Base-by-base conservation (phyloP, 1,140 invertebrate genomes). In the Drosophila triauraria region DNA sequence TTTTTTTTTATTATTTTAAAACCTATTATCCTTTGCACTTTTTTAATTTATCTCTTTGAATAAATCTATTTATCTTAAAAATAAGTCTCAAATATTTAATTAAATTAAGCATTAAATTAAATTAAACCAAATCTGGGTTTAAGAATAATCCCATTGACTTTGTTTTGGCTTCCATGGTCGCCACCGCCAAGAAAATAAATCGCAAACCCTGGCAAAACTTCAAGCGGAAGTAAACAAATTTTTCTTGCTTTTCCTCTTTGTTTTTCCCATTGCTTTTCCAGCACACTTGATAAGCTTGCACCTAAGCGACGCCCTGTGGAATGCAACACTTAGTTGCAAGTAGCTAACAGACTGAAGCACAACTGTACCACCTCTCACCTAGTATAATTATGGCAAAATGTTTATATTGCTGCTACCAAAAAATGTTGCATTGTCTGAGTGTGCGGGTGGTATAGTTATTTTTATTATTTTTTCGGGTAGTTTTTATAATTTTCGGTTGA, bases 161-260 rank as follows among this genome's bases (percentile, higher is more conserved):
- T 60, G 56, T 70, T 75, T 57, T 75, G 42, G 42, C 27, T 61
- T 27, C 15, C 42, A 54, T 32, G 38, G 30, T 48, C 42, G 23
- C 25, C 51, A n/a, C 17, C 35, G 50, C 35, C n/a, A 17, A 50
- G 42, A 60, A 67, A 71, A 72, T 56, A 72, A 72, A 72, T 72
- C 46, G 30, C 67, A 30, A 71, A 60, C 53, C 69, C 71, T 71
- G 69, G 59, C 60, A 64, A 64, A 75, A 75, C 58, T 64, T 62
- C 71, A 75, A 75, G 43, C 70, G 71, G 71, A 75, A 65, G 59
- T 58, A 56, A 75, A 75, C 70, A 65, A 75, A 75, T 75, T 75
- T 62, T 62, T 75, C 70, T 75, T 74, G 42, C 20, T 35, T 72
- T 59, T 43, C 20, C 15, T 30, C 27, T 50, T 8, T 59, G 51